A percentile compares a stretch with the other conserved stretches of the same genome.
These are phyloP conservation scores for Folsomia candida DNA, from an alignment of 2,888 invertebrate species.

Conservation along the genomic window DNA sequence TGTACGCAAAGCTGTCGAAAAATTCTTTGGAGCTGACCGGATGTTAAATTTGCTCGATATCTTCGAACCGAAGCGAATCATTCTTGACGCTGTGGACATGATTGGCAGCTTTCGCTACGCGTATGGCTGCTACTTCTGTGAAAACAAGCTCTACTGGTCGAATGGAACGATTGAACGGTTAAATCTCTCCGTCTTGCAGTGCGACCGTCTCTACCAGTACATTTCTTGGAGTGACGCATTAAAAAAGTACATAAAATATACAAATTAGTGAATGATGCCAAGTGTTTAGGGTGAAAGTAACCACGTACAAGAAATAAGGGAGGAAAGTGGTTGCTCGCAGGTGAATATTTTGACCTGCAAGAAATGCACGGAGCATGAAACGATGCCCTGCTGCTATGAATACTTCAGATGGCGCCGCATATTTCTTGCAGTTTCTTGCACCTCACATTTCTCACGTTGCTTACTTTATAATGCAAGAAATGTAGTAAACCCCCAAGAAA, in stretches of 20 bases:
- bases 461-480: no score
- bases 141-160: conserved; percentile 28
- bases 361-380: no score
- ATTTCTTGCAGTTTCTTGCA: no score
- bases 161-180: conserved; percentile 33
- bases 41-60: conserved; percentile 25
- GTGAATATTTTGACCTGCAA: no score
- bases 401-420: no score
- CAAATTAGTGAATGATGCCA: no score
- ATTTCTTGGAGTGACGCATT: conserved; percentile 18
- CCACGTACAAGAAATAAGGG: no score
- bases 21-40: conserved; percentile 12
- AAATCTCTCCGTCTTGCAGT: conserved; percentile 18
- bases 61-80: conserved; percentile 17
- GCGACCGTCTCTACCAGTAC: conserved; percentile 27
- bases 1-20: conserved; percentile 8
- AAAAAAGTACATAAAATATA: not conserved
- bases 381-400: no score
- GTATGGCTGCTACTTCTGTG: conserved; percentile 28
- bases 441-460: no score
- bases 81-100: conserved; percentile 15
- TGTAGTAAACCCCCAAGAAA: no score
- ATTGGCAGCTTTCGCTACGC: conserved; percentile 30
- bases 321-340: no score
- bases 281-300: no score